Evolutionary conservation across 2,888 invertebrate genomes (phyloP).

Genomic region (Andrena marginata): DNA sequence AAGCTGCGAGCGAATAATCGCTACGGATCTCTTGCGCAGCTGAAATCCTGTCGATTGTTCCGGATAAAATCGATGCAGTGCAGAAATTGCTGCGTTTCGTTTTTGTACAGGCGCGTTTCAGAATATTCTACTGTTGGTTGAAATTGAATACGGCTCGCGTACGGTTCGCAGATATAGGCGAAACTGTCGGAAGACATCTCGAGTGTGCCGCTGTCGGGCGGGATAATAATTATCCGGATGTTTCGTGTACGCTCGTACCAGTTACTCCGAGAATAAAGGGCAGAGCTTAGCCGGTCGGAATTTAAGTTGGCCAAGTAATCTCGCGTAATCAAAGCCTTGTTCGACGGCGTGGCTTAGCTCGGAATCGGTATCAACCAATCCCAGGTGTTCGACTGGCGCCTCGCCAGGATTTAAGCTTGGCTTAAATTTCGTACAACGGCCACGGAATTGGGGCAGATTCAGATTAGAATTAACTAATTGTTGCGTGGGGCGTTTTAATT

Average conservation of each 20-base stretch:
- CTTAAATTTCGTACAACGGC: constrained; percentile 67
- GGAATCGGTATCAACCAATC: constrained; percentile 70
- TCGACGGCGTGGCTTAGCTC: constrained; percentile 59
- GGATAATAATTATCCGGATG: constrained; percentile 41
- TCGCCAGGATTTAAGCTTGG: constrained; percentile 71
- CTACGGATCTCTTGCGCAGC: background rate
- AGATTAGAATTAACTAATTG: constrained; percentile 76
- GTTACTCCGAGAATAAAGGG: constrained; percentile 50
- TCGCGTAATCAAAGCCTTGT: constrained; percentile 62
- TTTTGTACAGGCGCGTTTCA: too few relatives aligned
- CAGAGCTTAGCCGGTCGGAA: constrained; percentile 37
- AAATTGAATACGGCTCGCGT: too few relatives aligned
- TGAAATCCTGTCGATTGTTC: background rate
- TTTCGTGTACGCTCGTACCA: constrained; percentile 33
- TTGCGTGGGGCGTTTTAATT: constrained; percentile 68
- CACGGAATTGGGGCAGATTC: constrained; percentile 66
- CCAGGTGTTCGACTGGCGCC: constrained; percentile 72
- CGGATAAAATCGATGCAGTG: too few relatives aligned
- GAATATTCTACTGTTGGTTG: too few relatives aligned
- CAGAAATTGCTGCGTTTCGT: too few relatives aligned
- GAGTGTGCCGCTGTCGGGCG: background rate
- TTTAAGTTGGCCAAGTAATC: constrained; percentile 62
- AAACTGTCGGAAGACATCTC: background rate
- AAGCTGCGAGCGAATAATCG: background rate
- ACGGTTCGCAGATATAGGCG: background rate